These are phyloP conservation scores for Carposina sasakii DNA, from an alignment of 1,140 invertebrate genomes.

Conservation along the genomic window DNA sequence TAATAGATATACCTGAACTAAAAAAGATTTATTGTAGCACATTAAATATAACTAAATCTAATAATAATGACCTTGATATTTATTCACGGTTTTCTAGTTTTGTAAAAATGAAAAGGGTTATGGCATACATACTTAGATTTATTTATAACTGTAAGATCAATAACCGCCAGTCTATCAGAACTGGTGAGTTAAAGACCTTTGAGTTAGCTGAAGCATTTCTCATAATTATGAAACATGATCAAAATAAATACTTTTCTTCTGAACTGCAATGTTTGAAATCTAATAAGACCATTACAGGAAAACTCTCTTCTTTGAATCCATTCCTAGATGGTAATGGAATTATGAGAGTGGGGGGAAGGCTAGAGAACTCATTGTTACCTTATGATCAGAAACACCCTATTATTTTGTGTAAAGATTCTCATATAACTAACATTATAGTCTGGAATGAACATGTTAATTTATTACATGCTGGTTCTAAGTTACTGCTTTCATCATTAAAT, in stretches of 20 bases:
- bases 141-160: slow-evolving; percentile 3
- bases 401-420: slow-evolving; percentile 22
- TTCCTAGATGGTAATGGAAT: slow-evolving; percentile 15
- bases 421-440: slow-evolving; percentile 17
- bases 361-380: slow-evolving; percentile 13
- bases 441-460: slow-evolving; percentile 22
- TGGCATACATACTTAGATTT: slow-evolving; percentile 4
- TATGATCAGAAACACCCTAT: slow-evolving; percentile 24
- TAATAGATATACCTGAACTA: too few species aligned
- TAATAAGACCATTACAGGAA: not conserved
- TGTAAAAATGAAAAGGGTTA: not conserved
- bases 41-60: not conserved
- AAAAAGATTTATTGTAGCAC: too few species aligned
- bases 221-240: slow-evolving; percentile 2
- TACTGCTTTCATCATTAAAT: slow-evolving; percentile 24
- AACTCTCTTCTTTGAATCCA: slow-evolving; percentile 6
- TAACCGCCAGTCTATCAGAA: not conserved
- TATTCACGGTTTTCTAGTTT: slow-evolving; percentile 5
- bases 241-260: slow-evolving; percentile 2
- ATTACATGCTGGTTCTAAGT: slow-evolving; percentile 30
- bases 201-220: not conserved
- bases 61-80: not conserved
- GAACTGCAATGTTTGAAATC: slow-evolving; percentile 4
- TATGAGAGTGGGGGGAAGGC: slow-evolving; percentile 28
- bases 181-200: too few species aligned